Conservation (phyloP, 2,888 invertebrate species). For the Lumbricus terrestris region DNA sequence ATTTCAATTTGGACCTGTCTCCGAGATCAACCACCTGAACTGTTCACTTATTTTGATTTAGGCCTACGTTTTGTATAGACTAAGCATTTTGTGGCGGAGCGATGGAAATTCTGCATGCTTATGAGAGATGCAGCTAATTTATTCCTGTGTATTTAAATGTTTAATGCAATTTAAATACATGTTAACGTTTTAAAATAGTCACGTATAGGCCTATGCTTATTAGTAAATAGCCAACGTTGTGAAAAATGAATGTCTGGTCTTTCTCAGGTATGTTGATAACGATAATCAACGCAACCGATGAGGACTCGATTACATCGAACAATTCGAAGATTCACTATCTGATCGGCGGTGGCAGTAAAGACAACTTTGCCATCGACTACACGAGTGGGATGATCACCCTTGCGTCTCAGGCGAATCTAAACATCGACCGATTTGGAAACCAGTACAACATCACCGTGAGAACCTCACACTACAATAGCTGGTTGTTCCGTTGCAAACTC, state of each 20-base stretch:
- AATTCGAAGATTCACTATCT: slow-evolving; percentile 40
- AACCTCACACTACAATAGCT: not conserved
- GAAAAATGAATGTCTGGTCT: too few species aligned
- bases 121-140: not conserved
- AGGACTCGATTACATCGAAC: not conserved
- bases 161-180: too few species aligned
- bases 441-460: slow-evolving; percentile 36
- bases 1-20: too few species aligned
- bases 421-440: slow-evolving; percentile 69
- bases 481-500: not conserved
- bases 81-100: not conserved
- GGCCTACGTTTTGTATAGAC: not conserved
- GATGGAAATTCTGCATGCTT: not conserved
- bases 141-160: too few species aligned
- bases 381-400: slow-evolving; percentile 69
- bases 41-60: not conserved
- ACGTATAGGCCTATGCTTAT: too few species aligned
- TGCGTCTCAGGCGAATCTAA: slow-evolving; percentile 79
- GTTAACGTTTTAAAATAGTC: too few species aligned
- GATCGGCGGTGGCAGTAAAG: slow-evolving; percentile 71
- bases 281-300: slow-evolving; percentile 16
- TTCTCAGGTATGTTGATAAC: not conserved
- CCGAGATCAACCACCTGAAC: not conserved
- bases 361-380: slow-evolving; percentile 86
- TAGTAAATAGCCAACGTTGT: too few species aligned